Evolutionary conservation across 1,140 invertebrate genomes (phyloP), one percentile per base, ranked within the genome.

Genomic region (Aphelinus atriplicis): DNA sequence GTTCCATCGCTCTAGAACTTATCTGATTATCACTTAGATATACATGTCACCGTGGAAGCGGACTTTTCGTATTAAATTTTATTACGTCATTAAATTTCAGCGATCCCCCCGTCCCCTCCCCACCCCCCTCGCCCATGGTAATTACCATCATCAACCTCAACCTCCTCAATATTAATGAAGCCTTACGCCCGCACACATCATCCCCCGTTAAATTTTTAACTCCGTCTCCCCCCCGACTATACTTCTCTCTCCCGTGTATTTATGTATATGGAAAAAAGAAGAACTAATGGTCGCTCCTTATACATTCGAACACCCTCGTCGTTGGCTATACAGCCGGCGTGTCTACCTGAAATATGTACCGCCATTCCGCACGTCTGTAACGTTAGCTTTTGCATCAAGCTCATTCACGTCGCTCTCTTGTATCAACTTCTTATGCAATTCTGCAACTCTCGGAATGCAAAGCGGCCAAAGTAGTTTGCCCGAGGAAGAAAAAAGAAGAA

Each of bases 201-300:
- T 69, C 77, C 76, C 76, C 66, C 63, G 75, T 61, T 66, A 80
- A 78, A 75, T 80, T 80, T 80, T 68, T 68, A 57, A 68, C 58
- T 80, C 26, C 73, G 65, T 68, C 60, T 69, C 71, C 61, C 56
- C 56, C 55, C 63, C 57, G 56, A 26, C 26, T 26, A 26, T 26
- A 26, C 26, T 65, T 60, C 43, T 65, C 43, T 76, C 47, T 43
- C 43, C 26, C 26, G 26, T 26, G 26, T 26, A 26, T 26, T 26
- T 26, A 26, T 26, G 26, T 26, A 26, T 26, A 26, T 26, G 26
- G 26, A 26, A 26, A 26, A 26, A 26, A 68, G 58, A 46, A 64
- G 58, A 57, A 48, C 55, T 47, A 68, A 58, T 6, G 66, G 58
- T 47, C 43, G 46, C n/a, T 58, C 43, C 4, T 55, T 51, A 48